These are phyloP conservation scores for Magallana angulata DNA, from an alignment of 1,140 invertebrate genomes.

Conservation along the genomic window DNA sequence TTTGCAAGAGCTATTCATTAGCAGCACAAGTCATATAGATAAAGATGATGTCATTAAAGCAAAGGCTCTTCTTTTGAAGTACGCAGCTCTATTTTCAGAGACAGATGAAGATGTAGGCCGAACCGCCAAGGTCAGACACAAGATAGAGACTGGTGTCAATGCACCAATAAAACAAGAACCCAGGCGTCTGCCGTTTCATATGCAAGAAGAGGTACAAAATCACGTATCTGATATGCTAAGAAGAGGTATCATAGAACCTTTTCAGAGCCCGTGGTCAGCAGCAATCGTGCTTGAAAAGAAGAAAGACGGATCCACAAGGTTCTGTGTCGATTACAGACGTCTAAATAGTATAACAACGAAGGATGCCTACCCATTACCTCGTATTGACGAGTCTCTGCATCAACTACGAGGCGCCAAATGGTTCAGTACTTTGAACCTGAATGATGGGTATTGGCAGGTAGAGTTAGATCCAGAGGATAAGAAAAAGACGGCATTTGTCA, in stretches of 20 bases:
- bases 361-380: constrained; percentile 29
- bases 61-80: too few species aligned
- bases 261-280: constrained; percentile 65
- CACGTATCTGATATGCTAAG: constrained; percentile 61
- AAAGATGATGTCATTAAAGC: too few species aligned
- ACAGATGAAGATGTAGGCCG: too few species aligned
- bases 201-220: background rate
- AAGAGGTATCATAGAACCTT: constrained; percentile 73
- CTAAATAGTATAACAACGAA: constrained; percentile 53
- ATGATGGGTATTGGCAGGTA: constrained; percentile 38
- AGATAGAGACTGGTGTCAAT: too few species aligned
- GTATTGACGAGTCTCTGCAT: constrained; percentile 33
- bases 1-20: too few species aligned
- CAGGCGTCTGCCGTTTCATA: constrained; percentile 7
- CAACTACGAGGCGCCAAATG: background rate
- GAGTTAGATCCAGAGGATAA: constrained; percentile 41
- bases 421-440: constrained; percentile 37
- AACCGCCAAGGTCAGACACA: too few species aligned
- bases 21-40: too few species aligned
- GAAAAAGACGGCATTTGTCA: constrained; percentile 43
- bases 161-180: background rate
- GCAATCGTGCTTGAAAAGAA: constrained; percentile 80
- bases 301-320: constrained; percentile 76
- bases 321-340: constrained; percentile 81
- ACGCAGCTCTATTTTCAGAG: too few species aligned